Evolutionary conservation across 2,113 vertebrate genomes (phyloP).

Genomic region (Anguilla japonica): DNA sequence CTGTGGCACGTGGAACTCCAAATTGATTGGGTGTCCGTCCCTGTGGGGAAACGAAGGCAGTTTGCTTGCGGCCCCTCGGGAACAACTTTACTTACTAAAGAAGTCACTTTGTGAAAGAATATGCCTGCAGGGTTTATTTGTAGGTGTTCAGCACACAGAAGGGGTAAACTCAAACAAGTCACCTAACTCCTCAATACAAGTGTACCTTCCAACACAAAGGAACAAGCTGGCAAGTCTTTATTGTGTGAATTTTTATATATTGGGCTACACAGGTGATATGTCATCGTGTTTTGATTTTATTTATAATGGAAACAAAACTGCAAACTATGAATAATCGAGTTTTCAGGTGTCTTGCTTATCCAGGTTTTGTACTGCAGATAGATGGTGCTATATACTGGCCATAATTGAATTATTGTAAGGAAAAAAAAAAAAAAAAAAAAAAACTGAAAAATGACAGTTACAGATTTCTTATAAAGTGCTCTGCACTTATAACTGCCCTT

Average conservation of each 20-base stretch:
- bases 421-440: too few species aligned
- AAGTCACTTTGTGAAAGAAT: conserved; percentile 55
- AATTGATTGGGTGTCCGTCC: conserved; percentile 54
- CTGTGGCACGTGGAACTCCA: conserved; percentile 48
- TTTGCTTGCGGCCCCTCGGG: conserved; percentile 51
- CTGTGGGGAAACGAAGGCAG: conserved; percentile 45
- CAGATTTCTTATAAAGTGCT: neutral
- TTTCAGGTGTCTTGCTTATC: too few species aligned
- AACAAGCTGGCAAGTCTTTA: conserved; percentile 39
- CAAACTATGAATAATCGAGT: neutral
- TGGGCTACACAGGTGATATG: neutral
- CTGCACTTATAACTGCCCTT: too few species aligned
- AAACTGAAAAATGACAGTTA: neutral
- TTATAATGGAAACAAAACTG: neutral
- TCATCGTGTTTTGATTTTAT: neutral
- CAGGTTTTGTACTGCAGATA: too few species aligned
- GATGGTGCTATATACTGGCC: too few species aligned
- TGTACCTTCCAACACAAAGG: conserved; percentile 36
- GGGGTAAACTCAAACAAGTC: conserved; percentile 46
- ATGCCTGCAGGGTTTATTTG: conserved; percentile 56
- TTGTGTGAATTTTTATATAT: conserved; percentile 20
- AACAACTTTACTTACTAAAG: conserved; percentile 56
- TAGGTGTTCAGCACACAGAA: conserved; percentile 51
- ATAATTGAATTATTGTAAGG: too few species aligned
- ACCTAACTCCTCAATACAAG: conserved; percentile 45